Base-by-base conservation (phyloP, 2,888 invertebrate genomes). In the Eupithecia insigniata region DNA sequence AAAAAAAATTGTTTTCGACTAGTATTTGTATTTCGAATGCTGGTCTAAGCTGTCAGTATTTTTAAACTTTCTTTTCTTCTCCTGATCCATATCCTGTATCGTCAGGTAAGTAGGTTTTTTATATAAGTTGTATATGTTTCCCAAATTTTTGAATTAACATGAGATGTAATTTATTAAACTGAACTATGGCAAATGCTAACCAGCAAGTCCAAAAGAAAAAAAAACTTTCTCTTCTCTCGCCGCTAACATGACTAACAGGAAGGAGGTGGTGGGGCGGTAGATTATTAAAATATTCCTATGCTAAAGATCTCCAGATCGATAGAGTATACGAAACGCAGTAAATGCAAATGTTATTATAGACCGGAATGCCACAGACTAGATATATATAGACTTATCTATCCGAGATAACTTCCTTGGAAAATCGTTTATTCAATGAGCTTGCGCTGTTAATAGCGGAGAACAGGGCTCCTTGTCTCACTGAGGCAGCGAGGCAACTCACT, bases 321-420 rank as follows among this genome's bases (percentile, higher is more conserved):
- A 58, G 51, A 67, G 71, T 68, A 46, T 67, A 34, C 61, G 78
- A n/a, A n/a, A 12, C 34, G 34, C 51, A 80, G 83, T 83, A 82
- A 82, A 85, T 82, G 80, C 80, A 80, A 82, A 79, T 79, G 71
- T 81, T 83, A 83, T 83, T 82, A 82, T 78, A 79, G 80, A 82
- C 71, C 76, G 79, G 78, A 77, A 62, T 64, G 51, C 65, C 81
- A 83, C 84, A 84, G 82, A 70, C 60, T 51, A 67, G 55, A 26
- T 55, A 55, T 55, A 55, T 22, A 55, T 22, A 55, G 30, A 81
- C 76, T 79, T 80, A 79, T 80, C 82, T 81, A 83, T 82, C 83
- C 82, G 81, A 83, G 83, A 85, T 86, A 85, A 85, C 82, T 88
- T 89, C 87, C 88, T 88, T 79, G 79, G 84, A 89, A 87, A 89